Conservation (phyloP, 1,140 invertebrate species). For the Nixonia krombeini region DNA sequence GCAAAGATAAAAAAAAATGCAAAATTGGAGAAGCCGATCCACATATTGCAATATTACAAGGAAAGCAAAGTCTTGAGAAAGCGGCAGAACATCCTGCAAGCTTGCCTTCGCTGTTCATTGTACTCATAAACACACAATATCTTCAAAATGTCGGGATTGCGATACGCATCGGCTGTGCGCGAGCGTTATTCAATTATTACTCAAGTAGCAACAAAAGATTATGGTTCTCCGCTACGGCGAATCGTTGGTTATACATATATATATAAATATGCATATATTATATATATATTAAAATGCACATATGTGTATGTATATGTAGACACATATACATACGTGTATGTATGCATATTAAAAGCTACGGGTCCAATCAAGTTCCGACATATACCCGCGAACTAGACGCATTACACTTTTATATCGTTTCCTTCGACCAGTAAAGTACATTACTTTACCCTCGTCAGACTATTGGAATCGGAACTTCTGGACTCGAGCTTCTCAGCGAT, state of each 20-base stretch:
- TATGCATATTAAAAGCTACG: background rate
- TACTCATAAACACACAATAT: background rate
- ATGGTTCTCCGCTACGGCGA: constrained; percentile 6
- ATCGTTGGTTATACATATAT: constrained; percentile 30
- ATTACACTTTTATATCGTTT: background rate
- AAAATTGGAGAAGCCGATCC: too few species aligned
- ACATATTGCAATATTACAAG: too few species aligned
- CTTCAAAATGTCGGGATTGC: background rate
- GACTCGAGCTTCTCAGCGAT: background rate
- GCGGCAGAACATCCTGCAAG: too few species aligned
- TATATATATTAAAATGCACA: constrained; percentile 3
- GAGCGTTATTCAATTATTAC: constrained; percentile 24
- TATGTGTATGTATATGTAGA: background rate
- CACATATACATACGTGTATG: background rate
- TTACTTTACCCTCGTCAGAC: too few species aligned
- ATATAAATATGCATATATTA: constrained; percentile 15
- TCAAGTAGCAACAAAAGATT: constrained; percentile 26
- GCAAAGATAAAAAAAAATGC: too few species aligned
- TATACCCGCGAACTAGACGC: background rate
- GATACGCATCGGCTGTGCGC: constrained; percentile 20
- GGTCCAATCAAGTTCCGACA: constrained; percentile 10
- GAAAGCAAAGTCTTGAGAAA: too few species aligned
- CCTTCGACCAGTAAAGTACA: too few species aligned
- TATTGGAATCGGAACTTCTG: constrained; percentile 5
- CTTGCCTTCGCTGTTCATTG: too few species aligned